Percentiles rank a stretch among this genome's conserved stretches.
Evolutionary conservation across 2,797 vertebrate species (phyloP).

Genomic region (Megalops cyprinoides): DNA sequence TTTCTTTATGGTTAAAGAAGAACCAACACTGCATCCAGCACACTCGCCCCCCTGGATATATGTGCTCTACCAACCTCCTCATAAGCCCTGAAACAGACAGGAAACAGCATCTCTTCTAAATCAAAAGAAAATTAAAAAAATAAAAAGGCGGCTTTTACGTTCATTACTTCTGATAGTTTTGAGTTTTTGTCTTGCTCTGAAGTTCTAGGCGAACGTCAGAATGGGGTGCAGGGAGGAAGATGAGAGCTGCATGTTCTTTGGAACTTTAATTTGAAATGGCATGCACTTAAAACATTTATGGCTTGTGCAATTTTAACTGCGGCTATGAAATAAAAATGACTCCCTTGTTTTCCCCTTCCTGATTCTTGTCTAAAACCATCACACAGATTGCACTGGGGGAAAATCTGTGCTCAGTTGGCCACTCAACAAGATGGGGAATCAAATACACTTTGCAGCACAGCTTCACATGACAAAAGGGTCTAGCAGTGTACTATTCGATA

Average conservation of each 20-base stretch:
- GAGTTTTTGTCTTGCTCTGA: neutral
- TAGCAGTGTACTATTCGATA: neutral
- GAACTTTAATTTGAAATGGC: conserved; percentile 20
- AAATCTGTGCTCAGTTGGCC: neutral
- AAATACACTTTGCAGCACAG: neutral
- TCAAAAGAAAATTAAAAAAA: neutral
- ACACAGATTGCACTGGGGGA: neutral
- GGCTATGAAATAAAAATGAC: conserved; percentile 13
- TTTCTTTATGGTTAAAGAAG: neutral
- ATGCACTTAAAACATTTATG: conserved; percentile 20
- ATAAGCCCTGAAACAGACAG: neutral
- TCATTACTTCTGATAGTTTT: neutral
- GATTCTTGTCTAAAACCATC: neutral
- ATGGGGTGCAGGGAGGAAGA: neutral
- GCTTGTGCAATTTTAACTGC: neutral
- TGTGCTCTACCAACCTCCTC: neutral
- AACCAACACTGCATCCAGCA: neutral
- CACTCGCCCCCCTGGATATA: neutral
- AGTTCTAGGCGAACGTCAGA: neutral
- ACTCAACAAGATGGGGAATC: neutral
- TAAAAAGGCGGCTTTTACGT: neutral
- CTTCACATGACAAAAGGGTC: neutral
- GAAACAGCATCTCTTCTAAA: neutral
- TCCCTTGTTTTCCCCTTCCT: neutral
- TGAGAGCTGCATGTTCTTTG: neutral